A percentile compares a stretch with the other conserved stretches of the same genome.
These are phyloP conservation scores for Vipera latastei DNA, from an alignment of 2,797 vertebrate genomes.

Conservation along the genomic window DNA sequence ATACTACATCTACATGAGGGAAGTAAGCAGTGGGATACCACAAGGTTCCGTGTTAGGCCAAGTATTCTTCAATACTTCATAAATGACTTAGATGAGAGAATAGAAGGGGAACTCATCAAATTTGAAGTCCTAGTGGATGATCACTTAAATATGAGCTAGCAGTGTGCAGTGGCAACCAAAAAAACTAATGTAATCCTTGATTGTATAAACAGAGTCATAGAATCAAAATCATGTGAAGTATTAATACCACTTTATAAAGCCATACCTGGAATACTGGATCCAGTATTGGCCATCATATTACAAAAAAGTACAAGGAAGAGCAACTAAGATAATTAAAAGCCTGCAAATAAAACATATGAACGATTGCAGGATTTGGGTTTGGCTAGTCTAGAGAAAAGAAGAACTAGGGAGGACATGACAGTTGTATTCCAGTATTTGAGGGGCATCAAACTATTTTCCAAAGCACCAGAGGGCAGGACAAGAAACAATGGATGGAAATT, in stretches of 20 bases:
- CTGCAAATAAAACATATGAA: not conserved
- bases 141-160: not conserved
- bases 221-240: not conserved
- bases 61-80: not conserved
- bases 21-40: not conserved
- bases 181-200: not conserved
- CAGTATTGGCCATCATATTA: not conserved
- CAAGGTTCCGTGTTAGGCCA: not conserved
- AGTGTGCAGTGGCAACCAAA: not conserved
- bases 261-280: not conserved
- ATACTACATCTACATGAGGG: not conserved
- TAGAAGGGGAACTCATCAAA: not conserved
- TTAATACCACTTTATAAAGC: not conserved
- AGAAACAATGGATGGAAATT: not conserved
- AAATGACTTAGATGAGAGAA: not conserved
- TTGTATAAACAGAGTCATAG: not conserved
- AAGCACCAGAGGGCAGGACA: not conserved
- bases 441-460: not conserved
- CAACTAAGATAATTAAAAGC: not conserved
- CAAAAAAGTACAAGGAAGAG: not conserved
- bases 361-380: not conserved
- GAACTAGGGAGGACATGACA: not conserved
- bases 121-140: not conserved
- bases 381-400: not conserved
- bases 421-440: not conserved